A percentile compares a stretch with the other conserved stretches of the same genome.
phyloP scores from a whole-genome alignment of 2,797 vertebrate species.

The Microctenopoma steveboyesi region DNA sequence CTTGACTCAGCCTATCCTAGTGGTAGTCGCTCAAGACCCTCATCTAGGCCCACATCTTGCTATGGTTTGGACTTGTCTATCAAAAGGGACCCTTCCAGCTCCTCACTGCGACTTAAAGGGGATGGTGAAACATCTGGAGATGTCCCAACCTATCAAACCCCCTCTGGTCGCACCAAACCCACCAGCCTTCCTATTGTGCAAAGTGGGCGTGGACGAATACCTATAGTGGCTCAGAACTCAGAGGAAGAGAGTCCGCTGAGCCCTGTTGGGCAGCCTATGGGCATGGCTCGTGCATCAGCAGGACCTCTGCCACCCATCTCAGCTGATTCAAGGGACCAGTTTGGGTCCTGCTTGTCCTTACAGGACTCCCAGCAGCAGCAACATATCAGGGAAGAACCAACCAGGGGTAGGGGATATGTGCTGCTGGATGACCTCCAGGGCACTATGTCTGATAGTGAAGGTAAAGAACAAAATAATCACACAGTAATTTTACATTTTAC shows the following conservation, averaged over 20 bases:
- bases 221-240: slow-evolving; percentile 98
- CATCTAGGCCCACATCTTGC: slow-evolving; percentile 95
- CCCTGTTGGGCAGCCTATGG: slow-evolving; percentile 98
- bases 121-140: slow-evolving; percentile 91
- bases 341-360: slow-evolving; percentile 97
- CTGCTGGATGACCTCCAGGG: slow-evolving; percentile 99
- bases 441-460: slow-evolving; percentile 99
- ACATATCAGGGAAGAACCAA: slow-evolving; percentile 96
- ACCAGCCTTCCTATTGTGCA: slow-evolving; percentile 97
- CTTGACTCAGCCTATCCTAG: slow-evolving; percentile 90
- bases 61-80: slow-evolving; percentile 97
- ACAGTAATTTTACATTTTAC: slow-evolving; percentile 57
- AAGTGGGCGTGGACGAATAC: slow-evolving; percentile 93
- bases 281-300: slow-evolving; percentile 97
- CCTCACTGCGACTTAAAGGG: slow-evolving; percentile 94
- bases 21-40: slow-evolving; percentile 94
- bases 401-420: slow-evolving; percentile 92
- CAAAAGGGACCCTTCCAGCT: slow-evolving; percentile 96
- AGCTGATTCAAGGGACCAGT: slow-evolving; percentile 97
- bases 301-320: slow-evolving; percentile 98
- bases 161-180: slow-evolving; percentile 95
- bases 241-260: slow-evolving; percentile 99
- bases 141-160: slow-evolving; percentile 85
- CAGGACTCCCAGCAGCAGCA: slow-evolving; percentile 94
- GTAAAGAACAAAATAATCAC: slow-evolving; percentile 86